phyloP scores from a whole-genome alignment of 2,797 vertebrate genomes.

The Neomorphus geoffroyi region DNA sequence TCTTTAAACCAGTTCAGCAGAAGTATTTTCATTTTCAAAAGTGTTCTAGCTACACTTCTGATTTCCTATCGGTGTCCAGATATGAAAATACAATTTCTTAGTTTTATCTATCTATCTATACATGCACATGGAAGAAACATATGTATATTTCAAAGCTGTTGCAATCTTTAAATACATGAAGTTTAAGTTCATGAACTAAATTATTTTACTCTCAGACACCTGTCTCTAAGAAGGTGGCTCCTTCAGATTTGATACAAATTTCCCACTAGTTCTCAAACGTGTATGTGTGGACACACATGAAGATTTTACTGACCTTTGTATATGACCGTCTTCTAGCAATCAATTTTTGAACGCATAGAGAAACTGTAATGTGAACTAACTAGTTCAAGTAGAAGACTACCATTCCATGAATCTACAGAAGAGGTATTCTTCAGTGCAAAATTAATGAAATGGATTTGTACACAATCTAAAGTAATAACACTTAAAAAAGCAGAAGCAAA shows the following conservation, averaged over 20 bases:
- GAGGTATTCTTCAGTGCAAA: neutral
- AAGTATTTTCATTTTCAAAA: neutral
- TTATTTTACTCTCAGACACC: neutral
- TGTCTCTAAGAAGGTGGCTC: neutral
- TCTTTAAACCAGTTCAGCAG: neutral
- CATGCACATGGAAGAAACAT: neutral
- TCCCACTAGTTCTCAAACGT: neutral
- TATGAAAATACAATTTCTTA: neutral
- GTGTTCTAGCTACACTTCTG: neutral
- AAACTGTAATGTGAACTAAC: neutral
- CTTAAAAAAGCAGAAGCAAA: neutral
- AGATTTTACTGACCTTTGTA: neutral
- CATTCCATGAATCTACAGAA: neutral
- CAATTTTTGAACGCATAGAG: neutral
- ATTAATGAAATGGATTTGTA: neutral
- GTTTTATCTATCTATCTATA: neutral
- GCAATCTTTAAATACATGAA: neutral
- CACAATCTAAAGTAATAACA: neutral
- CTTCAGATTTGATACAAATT: neutral
- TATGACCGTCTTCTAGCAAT: neutral
- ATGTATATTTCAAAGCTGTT: neutral
- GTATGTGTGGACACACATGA: fast-evolving
- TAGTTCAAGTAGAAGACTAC: neutral
- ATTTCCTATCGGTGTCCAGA: neutral
- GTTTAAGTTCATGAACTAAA: neutral